Percentiles rank a stretch among this genome's conserved stretches.
These are phyloP conservation scores for Eustalomyia histrio DNA, from an alignment of 2,888 invertebrate species.

Conservation along the genomic window DNA sequence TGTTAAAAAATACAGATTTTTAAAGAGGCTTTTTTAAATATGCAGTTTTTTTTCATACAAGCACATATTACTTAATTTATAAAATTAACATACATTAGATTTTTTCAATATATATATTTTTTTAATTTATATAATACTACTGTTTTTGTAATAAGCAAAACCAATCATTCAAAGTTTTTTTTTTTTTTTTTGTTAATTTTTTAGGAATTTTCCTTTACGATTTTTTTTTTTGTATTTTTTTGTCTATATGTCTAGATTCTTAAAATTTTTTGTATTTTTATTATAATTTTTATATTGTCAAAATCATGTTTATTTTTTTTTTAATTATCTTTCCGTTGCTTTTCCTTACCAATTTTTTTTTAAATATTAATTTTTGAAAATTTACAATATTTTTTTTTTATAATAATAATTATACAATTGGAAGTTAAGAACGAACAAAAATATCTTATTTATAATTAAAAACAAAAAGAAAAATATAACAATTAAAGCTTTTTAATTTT, in stretches of 20 bases:
- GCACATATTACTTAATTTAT: slow-evolving; percentile 59
- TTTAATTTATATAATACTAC: slow-evolving; percentile 61
- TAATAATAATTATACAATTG: slow-evolving; percentile 13
- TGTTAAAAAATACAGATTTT: neutral
- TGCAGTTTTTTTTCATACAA: slow-evolving; percentile 44
- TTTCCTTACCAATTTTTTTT: slow-evolving; percentile 29
- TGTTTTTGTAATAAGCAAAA: slow-evolving; percentile 64
- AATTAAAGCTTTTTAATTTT: slow-evolving; percentile 30
- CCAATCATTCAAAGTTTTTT: slow-evolving; percentile 40
- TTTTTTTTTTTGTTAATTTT: neutral
- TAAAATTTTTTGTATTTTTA: slow-evolving; percentile 38
- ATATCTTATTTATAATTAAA: neutral
- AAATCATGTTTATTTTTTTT: slow-evolving; percentile 40
- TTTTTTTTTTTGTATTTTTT: slow-evolving; percentile 11
- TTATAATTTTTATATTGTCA: slow-evolving; percentile 51
- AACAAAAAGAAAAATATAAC: slow-evolving; percentile 29
- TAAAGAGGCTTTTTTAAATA: slow-evolving; percentile 6
- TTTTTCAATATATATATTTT: slow-evolving; percentile 35
- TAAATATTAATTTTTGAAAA: slow-evolving; percentile 8
- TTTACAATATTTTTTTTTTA: slow-evolving; percentile 43
- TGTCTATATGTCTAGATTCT: slow-evolving; percentile 61
- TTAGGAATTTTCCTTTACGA: slow-evolving; percentile 56
- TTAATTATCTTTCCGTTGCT: slow-evolving; percentile 32
- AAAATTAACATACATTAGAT: slow-evolving; percentile 66
- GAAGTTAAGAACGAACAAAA: slow-evolving; percentile 19